These are phyloP conservation scores for Pteruthius melanotis DNA, from an alignment of 2,113 vertebrate species.

Conservation along the genomic window DNA sequence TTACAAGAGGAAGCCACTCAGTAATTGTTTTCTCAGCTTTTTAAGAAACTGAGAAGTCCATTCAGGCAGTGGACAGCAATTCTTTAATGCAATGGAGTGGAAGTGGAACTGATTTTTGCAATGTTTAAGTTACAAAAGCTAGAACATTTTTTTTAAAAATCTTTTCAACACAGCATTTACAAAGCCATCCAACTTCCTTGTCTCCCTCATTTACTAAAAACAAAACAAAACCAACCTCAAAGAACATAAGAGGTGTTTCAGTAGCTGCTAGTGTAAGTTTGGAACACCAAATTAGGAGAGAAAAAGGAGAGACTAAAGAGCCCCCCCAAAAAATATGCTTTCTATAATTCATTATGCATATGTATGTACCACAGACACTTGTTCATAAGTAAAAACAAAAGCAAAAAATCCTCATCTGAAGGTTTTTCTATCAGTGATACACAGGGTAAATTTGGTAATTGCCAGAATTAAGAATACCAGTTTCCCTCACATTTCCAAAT, in stretches of 20 bases:
- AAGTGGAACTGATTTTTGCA: neutral
- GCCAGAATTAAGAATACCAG: neutral
- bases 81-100: neutral
- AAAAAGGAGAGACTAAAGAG: neutral
- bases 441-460: neutral
- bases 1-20: neutral
- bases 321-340: rapidly evolving
- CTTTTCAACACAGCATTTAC: neutral
- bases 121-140: neutral
- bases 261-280: neutral
- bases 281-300: neutral
- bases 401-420: neutral
- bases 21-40: neutral
- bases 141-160: no score
- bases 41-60: neutral
- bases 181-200: neutral
- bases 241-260: rapidly evolving
- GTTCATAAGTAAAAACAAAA: neutral
- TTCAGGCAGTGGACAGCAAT: neutral
- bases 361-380: rapidly evolving
- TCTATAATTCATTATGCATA: neutral
- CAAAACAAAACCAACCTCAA: neutral
- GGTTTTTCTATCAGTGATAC: neutral
- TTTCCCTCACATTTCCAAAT: neutral
- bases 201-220: neutral